Conservation (phyloP, 2,113 vertebrate species). For the Pterocles burchelli region DNA sequence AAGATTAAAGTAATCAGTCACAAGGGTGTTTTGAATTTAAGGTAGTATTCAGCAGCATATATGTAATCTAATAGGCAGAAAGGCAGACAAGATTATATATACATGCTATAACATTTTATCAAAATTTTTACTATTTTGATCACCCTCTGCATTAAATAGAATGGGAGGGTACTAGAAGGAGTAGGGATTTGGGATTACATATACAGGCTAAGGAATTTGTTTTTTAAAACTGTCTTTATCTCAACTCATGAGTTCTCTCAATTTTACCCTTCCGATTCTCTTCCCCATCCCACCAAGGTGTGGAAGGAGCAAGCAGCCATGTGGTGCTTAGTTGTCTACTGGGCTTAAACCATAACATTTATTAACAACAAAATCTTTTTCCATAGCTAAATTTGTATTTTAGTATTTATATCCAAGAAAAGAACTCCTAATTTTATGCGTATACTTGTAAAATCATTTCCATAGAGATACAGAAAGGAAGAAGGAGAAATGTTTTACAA, state of each 20-base stretch:
- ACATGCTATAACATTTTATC: neutral
- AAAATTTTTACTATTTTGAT: neutral
- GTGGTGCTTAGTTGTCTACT: neutral
- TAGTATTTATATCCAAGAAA: neutral
- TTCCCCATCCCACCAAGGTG: rapidly evolving
- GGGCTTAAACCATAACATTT: neutral
- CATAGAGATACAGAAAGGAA: neutral
- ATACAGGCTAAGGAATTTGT: neutral
- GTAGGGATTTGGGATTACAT: neutral
- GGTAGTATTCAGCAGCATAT: neutral
- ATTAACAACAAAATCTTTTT: neutral
- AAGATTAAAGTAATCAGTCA: neutral
- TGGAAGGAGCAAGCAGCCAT: neutral
- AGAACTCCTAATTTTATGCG: neutral
- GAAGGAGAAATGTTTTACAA: neutral
- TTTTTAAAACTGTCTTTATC: neutral
- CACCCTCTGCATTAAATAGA: neutral
- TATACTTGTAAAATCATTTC: neutral
- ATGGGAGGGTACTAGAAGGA: neutral
- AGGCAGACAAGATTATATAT: neutral
- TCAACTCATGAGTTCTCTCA: neutral
- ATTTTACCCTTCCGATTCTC: neutral
- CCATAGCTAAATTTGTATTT: neutral
- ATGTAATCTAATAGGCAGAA: neutral
- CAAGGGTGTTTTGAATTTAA: neutral